phyloP scores from a whole-genome alignment of 2,888 invertebrate species.

The Andrena hattorfiana region DNA sequence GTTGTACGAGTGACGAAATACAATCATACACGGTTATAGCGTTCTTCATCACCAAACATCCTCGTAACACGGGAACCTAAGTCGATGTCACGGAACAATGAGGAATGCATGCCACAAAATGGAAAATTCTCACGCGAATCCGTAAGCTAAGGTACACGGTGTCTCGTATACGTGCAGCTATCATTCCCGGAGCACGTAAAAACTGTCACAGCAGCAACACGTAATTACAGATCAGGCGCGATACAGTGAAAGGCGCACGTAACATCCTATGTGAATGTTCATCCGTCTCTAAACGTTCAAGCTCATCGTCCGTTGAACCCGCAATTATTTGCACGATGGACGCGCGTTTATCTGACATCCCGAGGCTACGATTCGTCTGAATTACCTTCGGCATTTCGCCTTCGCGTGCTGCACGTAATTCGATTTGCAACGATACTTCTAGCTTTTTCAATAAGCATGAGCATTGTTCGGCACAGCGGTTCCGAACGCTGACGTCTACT shows the following conservation, averaged over 20 bases:
- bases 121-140: constrained; percentile 25
- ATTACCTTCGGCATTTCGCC: constrained; percentile 26
- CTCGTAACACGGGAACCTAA: constrained; percentile 25
- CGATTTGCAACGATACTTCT: constrained; percentile 29
- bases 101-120: constrained; percentile 12
- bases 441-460: background rate
- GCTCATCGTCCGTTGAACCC: constrained; percentile 56
- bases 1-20: constrained; percentile 10
- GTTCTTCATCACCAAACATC: constrained; percentile 37
- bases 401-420: constrained; percentile 33
- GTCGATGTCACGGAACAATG: constrained; percentile 2
- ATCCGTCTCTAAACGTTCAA: constrained; percentile 35
- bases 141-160: constrained; percentile 2
- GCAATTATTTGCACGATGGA: constrained; percentile 64
- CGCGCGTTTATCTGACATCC: constrained; percentile 42
- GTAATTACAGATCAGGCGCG: constrained; percentile 65
- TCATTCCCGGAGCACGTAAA: constrained; percentile 40
- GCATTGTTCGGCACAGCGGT: background rate
- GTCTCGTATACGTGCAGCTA: constrained; percentile 24
- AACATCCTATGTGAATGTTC: constrained; percentile 52
- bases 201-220: constrained; percentile 54
- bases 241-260: constrained; percentile 62
- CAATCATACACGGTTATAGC: constrained; percentile 22
- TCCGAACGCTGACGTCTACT: background rate
- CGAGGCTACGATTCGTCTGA: constrained; percentile 36